These are phyloP conservation scores for Zaprionus lineosus DNA, from an alignment of 2,888 invertebrate genomes.

Conservation along the genomic window DNA sequence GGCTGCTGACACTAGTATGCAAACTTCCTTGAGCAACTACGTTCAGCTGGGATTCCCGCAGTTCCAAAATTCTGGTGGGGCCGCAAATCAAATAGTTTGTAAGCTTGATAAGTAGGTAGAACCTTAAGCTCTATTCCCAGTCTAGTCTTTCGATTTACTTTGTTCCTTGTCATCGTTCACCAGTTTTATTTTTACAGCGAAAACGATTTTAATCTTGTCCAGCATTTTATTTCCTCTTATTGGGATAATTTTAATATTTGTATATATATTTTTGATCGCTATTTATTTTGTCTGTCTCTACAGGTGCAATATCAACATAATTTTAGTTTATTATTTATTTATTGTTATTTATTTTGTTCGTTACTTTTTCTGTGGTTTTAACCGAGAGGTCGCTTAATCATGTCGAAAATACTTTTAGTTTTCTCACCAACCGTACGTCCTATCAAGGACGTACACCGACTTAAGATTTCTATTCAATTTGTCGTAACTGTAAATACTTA, in stretches of 20 bases:
- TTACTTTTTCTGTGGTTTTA: no score
- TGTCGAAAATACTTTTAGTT: no score
- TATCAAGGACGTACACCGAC: conserved; percentile 1
- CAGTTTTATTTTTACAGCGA: conserved; percentile 30
- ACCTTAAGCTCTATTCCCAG: conserved; percentile 4
- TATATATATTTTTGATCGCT: not conserved
- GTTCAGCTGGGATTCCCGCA: conserved; percentile 80
- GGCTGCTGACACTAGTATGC: conserved; percentile 80
- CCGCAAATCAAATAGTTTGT: conserved; percentile 74
- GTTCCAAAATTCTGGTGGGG: conserved; percentile 76
- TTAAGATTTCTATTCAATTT: conserved; percentile 20
- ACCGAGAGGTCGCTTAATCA: no score
- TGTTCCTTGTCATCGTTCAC: conserved; percentile 5
- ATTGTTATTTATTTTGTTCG: not conserved
- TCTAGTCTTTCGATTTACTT: conserved; percentile 50
- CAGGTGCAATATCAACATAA: not conserved
- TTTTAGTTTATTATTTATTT: no score
- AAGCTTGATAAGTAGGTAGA: conserved; percentile 79
- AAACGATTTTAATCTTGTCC: no score
- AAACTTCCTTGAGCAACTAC: conserved; percentile 79
- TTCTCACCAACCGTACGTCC: no score
- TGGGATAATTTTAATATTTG: not conserved
- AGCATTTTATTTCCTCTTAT: conserved; percentile 22
- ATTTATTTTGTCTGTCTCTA: not conserved
- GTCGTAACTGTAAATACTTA: conserved; percentile 41